Evolutionary conservation across 2,113 vertebrate species (phyloP), one percentile per base, ranked within the genome.

Genomic region (Aythya baeri): DNA sequence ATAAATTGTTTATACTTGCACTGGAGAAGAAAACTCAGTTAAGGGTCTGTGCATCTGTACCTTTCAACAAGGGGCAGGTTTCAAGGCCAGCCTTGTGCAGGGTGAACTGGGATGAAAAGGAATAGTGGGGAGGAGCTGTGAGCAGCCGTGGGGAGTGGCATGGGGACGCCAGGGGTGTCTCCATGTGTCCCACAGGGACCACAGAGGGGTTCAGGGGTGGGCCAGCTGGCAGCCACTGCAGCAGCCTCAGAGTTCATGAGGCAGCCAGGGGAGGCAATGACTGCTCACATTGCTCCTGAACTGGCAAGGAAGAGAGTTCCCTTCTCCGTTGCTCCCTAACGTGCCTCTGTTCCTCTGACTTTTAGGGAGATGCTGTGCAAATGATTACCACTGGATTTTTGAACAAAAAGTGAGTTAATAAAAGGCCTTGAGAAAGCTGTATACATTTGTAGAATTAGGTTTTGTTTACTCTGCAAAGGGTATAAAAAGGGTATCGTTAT

Each of bases 261-360:
- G 17, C 14, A 44, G 14, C 38, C 9, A 17, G 57, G 27, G 3
- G 18, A 63, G 29, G 57, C 34, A 68, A 43, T 1, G 14, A 20
- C 31, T 89, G 43, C 2, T 0, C 9, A 0, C 0, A 0, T 17
- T 57, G 11, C 82, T 46, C 68, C 25, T 15, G 73, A 26, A 13
- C 21, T 80, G 54, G 5, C 6, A 21, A 49, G 34, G 38, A 46
- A 41, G 27, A 66, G 34, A 36, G 6, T 41, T n/a, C 36, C 50
- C 13, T n/a, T 79, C 34, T 67, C 22, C 32, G 3, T 26, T 29
- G 18, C 55, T 62, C 68, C n/a, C 57, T 55, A 25, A 23, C 0
- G 0, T 57, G 18, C 4, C 2, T 46, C 6, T 27, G 6, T 44
- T 32, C 25, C 18, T 79, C 36, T 31, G 10, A 25, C 72, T 80